Evolutionary conservation across 2,888 invertebrate genomes (phyloP), one percentile per base, ranked within the genome.

Genomic region (Palloptera scutellata): DNA sequence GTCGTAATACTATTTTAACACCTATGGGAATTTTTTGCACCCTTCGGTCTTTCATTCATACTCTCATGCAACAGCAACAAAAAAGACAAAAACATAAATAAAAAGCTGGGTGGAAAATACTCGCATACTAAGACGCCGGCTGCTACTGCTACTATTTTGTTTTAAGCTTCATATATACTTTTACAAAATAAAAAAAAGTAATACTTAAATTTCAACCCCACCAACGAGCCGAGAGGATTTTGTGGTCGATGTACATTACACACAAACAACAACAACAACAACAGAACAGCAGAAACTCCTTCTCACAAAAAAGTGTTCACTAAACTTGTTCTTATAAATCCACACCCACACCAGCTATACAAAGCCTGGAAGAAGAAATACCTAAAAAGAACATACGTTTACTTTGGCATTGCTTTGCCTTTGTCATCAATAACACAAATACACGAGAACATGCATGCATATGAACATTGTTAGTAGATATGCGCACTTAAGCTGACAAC

Each of bases 371-470:
- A 66, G 69, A 60, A 67, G 70, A 66, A 69, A 64, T 71, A n/a
- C n/a, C n/a, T n/a, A n/a, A n/a, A n/a, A n/a, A n/a, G n/a, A n/a
- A n/a, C n/a, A n/a, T n/a, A n/a, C n/a, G n/a, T n/a, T n/a, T n/a
- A 70, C 62, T 68, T 69, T 72, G 68, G 60, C 72, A 75, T 78
- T 30, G 30, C 30, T 30, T 15, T 48, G 48, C 48, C 15, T 15
- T 13, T 48, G 75, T 78, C 79, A 79, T 79, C 79, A 79, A 79
- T 79, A 79, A 79, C 70, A 76, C 66, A 68, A 69, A 70, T 70
- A 71, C 70, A 70, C 70, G 67, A 63, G 55, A n/a, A n/a, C n/a
- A 11, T 11, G 15, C 52, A n/a, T n/a, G n/a, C 30, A 30, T 30
- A 30, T 30, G n/a, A n/a, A n/a, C n/a, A 30, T 30, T 4, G 30